Conservation (phyloP, 2,797 vertebrate species). For the Pangasius krempfi region DNA sequence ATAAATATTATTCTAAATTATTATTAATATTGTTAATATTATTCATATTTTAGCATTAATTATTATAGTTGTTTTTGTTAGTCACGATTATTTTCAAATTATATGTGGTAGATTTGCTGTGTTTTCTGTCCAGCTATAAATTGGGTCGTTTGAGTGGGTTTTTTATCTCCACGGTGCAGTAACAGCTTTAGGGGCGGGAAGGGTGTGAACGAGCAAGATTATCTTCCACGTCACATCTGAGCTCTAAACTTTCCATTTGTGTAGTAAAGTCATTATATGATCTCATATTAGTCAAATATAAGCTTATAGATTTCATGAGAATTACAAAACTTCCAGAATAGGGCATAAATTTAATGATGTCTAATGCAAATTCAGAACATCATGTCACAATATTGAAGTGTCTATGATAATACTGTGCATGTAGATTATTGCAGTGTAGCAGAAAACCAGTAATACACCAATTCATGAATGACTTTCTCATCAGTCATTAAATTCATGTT, state of each 20-base stretch:
- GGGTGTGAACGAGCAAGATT: slow-evolving; percentile 42
- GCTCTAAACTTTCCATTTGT: background rate
- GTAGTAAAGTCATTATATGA: background rate
- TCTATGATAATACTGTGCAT: background rate
- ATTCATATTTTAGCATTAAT: background rate
- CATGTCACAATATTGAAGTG: background rate
- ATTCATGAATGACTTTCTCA: background rate
- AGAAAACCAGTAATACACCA: background rate
- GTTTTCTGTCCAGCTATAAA: background rate
- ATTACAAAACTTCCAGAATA: background rate
- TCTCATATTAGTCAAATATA: background rate
- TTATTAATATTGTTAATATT: background rate
- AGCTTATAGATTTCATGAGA: background rate
- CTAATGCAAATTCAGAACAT: background rate
- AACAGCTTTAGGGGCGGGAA: slow-evolving; percentile 38
- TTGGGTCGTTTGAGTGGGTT: background rate
- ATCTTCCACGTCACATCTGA: slow-evolving; percentile 16
- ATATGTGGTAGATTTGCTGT: background rate
- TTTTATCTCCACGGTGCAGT: slow-evolving; percentile 49
- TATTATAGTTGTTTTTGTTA: background rate
- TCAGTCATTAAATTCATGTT: background rate
- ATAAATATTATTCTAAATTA: background rate
- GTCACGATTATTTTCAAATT: background rate
- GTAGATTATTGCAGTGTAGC: background rate
- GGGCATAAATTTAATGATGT: background rate